Evolutionary conservation across 2,797 vertebrate genomes (phyloP).

Genomic region (Pseudomugil tenellus): DNA sequence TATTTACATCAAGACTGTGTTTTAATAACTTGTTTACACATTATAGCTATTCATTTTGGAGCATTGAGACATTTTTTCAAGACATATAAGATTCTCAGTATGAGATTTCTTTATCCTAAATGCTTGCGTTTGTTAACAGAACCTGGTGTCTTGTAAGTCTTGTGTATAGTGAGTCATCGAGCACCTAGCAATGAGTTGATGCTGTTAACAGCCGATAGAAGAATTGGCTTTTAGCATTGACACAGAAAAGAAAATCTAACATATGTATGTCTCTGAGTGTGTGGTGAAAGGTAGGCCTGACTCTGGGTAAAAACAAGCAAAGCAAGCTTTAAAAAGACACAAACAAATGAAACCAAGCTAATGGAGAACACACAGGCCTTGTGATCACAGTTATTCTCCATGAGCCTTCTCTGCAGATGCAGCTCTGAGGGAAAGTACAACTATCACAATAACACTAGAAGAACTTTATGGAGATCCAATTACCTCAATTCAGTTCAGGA

Average conservation of each 20-base stretch:
- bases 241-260: constrained; percentile 26
- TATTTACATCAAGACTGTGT: neutral
- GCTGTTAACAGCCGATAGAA: constrained; percentile 11
- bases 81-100: constrained; percentile 22
- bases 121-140: constrained; percentile 42
- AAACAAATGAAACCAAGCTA: constrained; percentile 21
- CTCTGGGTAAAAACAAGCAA: constrained; percentile 10
- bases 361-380: constrained; percentile 4
- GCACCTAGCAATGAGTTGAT: constrained; percentile 32
- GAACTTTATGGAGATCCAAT: constrained; percentile 19
- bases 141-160: constrained; percentile 61
- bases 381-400: constrained; percentile 8
- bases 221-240: constrained; percentile 19
- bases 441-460: constrained; percentile 32
- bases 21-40: neutral
- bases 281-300: no score
- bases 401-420: constrained; percentile 50
- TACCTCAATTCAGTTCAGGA: constrained; percentile 16
- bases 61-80: constrained; percentile 24
- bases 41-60: neutral
- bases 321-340: no score
- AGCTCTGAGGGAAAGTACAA: constrained; percentile 25
- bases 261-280: neutral
- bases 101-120: constrained; percentile 13
- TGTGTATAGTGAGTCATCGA: constrained; percentile 49